Evolutionary conservation across 2,797 vertebrate genomes (phyloP), one percentile per base, ranked within the genome.

Genomic region (Gallinago nigripennis): DNA sequence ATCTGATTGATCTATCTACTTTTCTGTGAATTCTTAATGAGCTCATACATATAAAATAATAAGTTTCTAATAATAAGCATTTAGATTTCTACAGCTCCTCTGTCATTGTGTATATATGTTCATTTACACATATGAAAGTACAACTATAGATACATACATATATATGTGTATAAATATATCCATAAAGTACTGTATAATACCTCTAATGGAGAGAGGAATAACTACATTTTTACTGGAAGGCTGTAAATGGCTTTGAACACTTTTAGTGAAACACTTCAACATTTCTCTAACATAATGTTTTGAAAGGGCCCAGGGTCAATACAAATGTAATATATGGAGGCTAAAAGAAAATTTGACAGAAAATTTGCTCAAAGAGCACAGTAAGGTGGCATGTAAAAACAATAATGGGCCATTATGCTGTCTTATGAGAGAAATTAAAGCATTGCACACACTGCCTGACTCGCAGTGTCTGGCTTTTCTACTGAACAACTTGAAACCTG

Each of bases 281-380:
- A 88, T 96, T 98, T 97, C 92, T 97, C 97, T 98, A 97, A 94
- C 43, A 48, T 73, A 96, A 95, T 94, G 82, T 95, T 98, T 97
- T 97, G 94, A 97, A 98, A 97, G 86, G 92, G 86, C 63, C 85
- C 37, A 14, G 91, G 97, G 97, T 98, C 98, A 98, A 97, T 97
- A 97, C 88, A 98, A 98, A 98, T 97, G 95, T 91, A 98, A 98
- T 98, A 98, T 95, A 95, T 83, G 92, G 68, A 97, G 64, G 73
- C 78, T 97, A 94, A 97, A 96, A 98, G 97, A 97, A 98, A 97
- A 97, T 97, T 97, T 97, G 97, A 97, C 97, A 97, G 97, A 97
- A 98, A 97, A 98, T 98, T 98, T 97, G 92, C 96, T 48, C 86
- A 96, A 98, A 98, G 97, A 97, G 97, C 95, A 94, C 84, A 94